A percentile compares a stretch with the other conserved stretches of the same genome.
These are phyloP conservation scores for Carollia perspicillata DNA, from an alignment of 2,113 vertebrate species.

Conservation along the genomic window DNA sequence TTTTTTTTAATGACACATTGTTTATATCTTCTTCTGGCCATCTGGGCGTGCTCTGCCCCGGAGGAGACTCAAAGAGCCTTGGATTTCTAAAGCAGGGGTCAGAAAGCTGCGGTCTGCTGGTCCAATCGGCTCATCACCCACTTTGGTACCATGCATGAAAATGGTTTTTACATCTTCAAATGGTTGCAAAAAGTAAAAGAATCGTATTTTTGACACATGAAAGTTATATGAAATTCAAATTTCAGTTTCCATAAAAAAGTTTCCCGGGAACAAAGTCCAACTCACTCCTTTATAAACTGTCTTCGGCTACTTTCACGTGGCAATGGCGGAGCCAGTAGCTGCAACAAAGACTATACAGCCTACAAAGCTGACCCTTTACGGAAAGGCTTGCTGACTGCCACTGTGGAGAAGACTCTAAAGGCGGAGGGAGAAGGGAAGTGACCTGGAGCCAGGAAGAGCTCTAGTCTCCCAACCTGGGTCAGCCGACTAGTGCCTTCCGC, in stretches of 20 bases:
- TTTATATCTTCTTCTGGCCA: neutral
- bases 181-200: neutral
- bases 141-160: neutral
- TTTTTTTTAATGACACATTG: too few species aligned
- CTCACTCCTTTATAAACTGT: neutral
- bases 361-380: neutral
- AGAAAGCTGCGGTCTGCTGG: neutral
- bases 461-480: neutral
- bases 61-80: neutral
- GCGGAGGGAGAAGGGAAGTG: neutral
- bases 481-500: neutral
- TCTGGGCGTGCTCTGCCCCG: neutral
- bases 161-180: neutral
- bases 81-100: neutral
- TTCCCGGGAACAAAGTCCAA: neutral
- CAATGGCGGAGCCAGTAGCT: neutral
- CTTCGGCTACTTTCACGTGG: neutral
- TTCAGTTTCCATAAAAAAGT: neutral
- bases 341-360: neutral
- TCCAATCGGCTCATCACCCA: neutral
- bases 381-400: neutral
- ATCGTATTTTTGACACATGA: neutral
- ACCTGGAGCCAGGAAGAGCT: neutral
- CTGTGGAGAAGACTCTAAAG: neutral
- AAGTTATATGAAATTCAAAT: conserved; percentile 35